Percentiles rank a stretch among this genome's conserved stretches.
phyloP scores from a whole-genome alignment of 2,113 vertebrate species.

The Sminthopsis crassicaudata region DNA sequence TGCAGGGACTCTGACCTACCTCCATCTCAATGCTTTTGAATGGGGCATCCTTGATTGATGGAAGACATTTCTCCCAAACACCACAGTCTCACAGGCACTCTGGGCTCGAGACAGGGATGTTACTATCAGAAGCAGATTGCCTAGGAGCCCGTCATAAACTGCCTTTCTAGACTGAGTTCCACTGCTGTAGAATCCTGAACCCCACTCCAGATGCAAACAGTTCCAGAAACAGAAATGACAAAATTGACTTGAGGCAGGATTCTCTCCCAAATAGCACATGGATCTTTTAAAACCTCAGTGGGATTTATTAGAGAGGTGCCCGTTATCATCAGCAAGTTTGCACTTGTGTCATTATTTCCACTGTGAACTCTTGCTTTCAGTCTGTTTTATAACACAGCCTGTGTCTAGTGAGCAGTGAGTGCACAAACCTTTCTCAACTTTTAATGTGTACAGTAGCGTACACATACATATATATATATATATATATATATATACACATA shows the following conservation, averaged over 20 bases:
- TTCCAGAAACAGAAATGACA: slow-evolving; percentile 56
- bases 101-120: neutral
- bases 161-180: neutral
- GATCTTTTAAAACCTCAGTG: slow-evolving; percentile 15
- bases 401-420: neutral
- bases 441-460: neutral
- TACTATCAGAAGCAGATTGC: neutral
- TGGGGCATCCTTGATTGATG: neutral
- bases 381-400: slow-evolving; percentile 31
- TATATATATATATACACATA: neutral
- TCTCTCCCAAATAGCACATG: slow-evolving; percentile 7
- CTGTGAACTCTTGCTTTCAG: slow-evolving; percentile 29
- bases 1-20: neutral
- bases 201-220: neutral
- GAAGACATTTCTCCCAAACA: neutral
- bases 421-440: neutral
- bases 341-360: slow-evolving; percentile 7
- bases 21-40: neutral
- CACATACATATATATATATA: neutral
- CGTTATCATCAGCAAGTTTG: neutral
- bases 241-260: slow-evolving; percentile 36
- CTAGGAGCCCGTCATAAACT: neutral
- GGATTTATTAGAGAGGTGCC: slow-evolving; percentile 24
- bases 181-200: neutral
- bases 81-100: neutral